These are phyloP conservation scores for Myanophis thanlyinensis DNA, from an alignment of 2,113 vertebrate genomes.

Conservation along the genomic window DNA sequence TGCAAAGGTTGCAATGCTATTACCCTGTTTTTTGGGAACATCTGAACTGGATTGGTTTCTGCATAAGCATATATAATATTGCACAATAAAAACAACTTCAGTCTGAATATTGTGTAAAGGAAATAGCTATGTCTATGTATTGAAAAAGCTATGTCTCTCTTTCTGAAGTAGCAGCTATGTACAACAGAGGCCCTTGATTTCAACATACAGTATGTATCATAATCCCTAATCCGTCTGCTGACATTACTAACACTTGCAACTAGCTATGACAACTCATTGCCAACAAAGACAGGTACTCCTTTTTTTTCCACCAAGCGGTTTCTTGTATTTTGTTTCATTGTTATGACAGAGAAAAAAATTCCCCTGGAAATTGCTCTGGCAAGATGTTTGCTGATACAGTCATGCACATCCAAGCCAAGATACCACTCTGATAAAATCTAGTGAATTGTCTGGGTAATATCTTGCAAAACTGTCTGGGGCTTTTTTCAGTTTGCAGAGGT, in stretches of 20 bases:
- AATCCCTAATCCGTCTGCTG: neutral
- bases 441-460: neutral
- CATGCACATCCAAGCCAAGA: neutral
- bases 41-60: neutral
- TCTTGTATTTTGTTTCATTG: neutral
- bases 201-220: neutral
- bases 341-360: neutral
- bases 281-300: neutral
- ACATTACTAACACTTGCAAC: neutral
- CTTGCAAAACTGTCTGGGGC: neutral
- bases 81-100: neutral
- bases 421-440: neutral
- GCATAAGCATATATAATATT: neutral
- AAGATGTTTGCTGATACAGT: neutral
- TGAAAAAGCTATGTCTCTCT: neutral
- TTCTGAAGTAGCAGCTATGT: neutral
- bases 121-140: neutral
- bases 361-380: neutral
- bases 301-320: neutral
- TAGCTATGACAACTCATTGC: neutral
- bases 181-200: neutral
- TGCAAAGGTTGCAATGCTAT: neutral
- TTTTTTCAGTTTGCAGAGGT: neutral
- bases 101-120: neutral
- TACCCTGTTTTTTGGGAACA: neutral